These are phyloP conservation scores for Stratiomys singularior DNA, from an alignment of 2,888 invertebrate genomes.

Conservation along the genomic window DNA sequence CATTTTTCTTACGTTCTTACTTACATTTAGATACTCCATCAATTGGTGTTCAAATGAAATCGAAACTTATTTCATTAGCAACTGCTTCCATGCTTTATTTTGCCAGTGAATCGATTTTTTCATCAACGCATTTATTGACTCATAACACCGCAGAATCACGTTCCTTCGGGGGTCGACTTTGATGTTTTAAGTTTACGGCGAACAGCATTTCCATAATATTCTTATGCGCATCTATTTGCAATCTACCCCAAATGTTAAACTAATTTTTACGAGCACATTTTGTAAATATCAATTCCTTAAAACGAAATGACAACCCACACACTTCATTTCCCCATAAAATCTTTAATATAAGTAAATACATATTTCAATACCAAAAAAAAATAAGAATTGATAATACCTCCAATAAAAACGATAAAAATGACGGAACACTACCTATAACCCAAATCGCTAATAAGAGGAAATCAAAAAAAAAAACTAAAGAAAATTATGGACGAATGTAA, in stretches of 20 bases:
- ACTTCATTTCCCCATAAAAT: neutral
- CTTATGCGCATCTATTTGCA: neutral
- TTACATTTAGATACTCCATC: too few relatives aligned
- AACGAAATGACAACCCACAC: conserved; percentile 1
- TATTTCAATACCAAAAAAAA: conserved; percentile 11
- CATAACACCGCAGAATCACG: too few relatives aligned
- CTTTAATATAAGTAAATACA: neutral
- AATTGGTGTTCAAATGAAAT: too few relatives aligned
- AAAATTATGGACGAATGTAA: conserved; percentile 27
- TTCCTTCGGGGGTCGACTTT: too few relatives aligned
- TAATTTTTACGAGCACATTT: neutral
- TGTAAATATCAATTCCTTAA: neutral
- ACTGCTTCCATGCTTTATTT: too few relatives aligned
- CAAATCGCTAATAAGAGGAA: neutral
- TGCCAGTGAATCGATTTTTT: too few relatives aligned
- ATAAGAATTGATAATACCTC: conserved; percentile 35
- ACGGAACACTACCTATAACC: neutral
- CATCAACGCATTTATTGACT: too few relatives aligned
- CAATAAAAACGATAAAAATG: conserved; percentile 33
- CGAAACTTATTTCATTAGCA: too few relatives aligned
- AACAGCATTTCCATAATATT: conserved; percentile 4
- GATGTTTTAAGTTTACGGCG: too few relatives aligned
- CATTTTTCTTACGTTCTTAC: too few relatives aligned
- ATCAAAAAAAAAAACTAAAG: too few relatives aligned
- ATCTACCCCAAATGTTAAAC: neutral